Evolutionary conservation across 2,797 vertebrate genomes (phyloP), one percentile per base, ranked within the genome.

Genomic region (Amniataba percoides): DNA sequence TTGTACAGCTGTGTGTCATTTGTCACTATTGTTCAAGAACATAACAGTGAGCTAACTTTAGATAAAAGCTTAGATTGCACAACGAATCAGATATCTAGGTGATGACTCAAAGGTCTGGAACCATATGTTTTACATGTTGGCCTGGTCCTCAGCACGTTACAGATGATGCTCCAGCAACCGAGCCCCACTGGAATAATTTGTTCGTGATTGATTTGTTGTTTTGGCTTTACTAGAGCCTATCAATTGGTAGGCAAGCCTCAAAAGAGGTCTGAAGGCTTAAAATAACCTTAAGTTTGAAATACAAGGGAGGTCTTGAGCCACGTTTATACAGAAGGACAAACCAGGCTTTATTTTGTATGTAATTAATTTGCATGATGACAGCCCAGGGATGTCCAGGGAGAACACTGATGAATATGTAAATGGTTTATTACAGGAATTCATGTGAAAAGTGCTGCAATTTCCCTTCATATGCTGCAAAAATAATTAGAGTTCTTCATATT

Each of bases 291-390:
- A 23, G 23, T 58, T 12, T 42, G 60, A 71, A 31, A 43, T 15
- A 34, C 39, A 25, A 34, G 6, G 43, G 3, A 15, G 25, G n/a
- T 25, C 25, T 45, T 19, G 7, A 39, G 1, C 10, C 14, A 43
- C 34, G 8, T 55, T 56, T 31, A 53, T 19, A 31, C 15, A 42
- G 46, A 13, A 57, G 21, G 21, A 21, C 43, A 21, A 65, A 65
- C 18, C 34, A 49, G 43, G 15, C 15, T 10, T 15, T 57, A 57
- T 46, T 72, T 25, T 45, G 0, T 14, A 23, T 9, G 3, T 34
- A 34, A 31, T 72, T 61, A 5, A 25, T 51, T 27, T 60, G 25
- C 11, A 51, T 25, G 56, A 42, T 36, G 61, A 59, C 31, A 67
- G 62, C 25, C 23, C 23, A 43, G 31, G 43, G 31, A 49, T 51